Evolutionary conservation across 2,113 vertebrate genomes (phyloP).

Genomic region (Alethe diademata): DNA sequence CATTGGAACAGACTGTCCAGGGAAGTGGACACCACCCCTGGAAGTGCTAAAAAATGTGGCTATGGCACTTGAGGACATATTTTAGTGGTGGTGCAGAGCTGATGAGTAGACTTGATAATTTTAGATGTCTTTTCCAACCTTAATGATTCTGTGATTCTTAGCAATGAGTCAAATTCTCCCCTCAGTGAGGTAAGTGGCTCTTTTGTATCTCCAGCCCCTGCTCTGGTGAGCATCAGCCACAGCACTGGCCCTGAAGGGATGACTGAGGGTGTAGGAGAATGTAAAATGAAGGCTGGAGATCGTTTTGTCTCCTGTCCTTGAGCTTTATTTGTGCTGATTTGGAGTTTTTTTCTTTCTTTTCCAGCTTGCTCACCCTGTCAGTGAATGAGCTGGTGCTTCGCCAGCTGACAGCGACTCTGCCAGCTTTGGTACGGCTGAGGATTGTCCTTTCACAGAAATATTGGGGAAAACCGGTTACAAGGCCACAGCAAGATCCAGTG

Average conservation of each 20-base stretch:
- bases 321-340: background rate
- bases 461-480: fast-evolving
- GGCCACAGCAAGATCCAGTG: background rate
- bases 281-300: background rate
- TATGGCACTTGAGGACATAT: background rate
- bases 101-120: background rate
- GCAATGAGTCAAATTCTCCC: background rate
- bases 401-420: constrained; percentile 16
- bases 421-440: background rate
- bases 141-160: background rate
- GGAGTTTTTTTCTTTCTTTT: background rate
- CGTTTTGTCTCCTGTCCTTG: background rate
- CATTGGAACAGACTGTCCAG: background rate
- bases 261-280: fast-evolving
- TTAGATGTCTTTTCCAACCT: background rate
- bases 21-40: background rate
- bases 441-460: background rate
- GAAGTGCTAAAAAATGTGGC: background rate
- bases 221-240: background rate
- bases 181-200: background rate
- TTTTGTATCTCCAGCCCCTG: background rate
- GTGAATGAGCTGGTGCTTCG: background rate
- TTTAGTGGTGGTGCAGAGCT: background rate
- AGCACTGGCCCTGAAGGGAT: background rate
- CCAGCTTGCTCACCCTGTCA: constrained; percentile 15